A percentile compares a stretch with the other conserved stretches of the same genome.
Conservation (phyloP, 2,797 vertebrate species). For the Cyclopterus lumpus region DNA sequence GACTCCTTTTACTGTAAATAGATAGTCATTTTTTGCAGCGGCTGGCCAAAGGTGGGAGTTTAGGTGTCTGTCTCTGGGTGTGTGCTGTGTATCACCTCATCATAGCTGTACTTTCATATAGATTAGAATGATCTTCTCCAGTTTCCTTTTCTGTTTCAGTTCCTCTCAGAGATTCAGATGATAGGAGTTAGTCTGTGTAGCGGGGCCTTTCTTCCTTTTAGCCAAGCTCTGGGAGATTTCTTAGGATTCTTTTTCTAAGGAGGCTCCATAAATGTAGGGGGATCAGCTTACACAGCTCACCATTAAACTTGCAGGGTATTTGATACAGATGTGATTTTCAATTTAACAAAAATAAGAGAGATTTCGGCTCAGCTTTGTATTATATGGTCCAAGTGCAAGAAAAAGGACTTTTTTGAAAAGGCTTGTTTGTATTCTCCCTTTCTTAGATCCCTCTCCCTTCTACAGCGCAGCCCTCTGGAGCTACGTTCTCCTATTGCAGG, state of each 20-base stretch:
- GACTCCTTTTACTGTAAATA: constrained; percentile 23
- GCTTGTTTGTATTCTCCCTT: constrained; percentile 5
- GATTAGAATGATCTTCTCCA: constrained; percentile 20
- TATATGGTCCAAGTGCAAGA: constrained; percentile 43
- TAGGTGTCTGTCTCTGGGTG: not conserved
- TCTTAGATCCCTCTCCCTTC: constrained; percentile 1
- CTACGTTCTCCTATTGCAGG: constrained; percentile 25
- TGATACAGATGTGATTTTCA: constrained; percentile 70
- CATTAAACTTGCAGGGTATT: constrained; percentile 66
- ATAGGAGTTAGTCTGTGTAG: constrained; percentile 31
- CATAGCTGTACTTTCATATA: constrained; percentile 17
- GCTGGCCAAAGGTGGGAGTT: not conserved
- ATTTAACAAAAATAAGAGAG: constrained; percentile 39
- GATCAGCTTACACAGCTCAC: constrained; percentile 63
- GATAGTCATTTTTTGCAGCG: not conserved
- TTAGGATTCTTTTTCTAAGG: constrained; percentile 64
- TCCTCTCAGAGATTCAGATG: constrained; percentile 27
- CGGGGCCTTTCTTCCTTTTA: constrained; percentile 42
- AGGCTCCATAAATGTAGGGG: constrained; percentile 60
- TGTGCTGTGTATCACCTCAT: constrained; percentile 28
- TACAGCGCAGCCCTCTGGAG: constrained; percentile 12
- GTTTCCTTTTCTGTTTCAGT: constrained; percentile 16
- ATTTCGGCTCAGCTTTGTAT: constrained; percentile 52
- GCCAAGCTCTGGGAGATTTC: constrained; percentile 64
- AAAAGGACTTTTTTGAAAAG: constrained; percentile 53